Evolutionary conservation across 1,140 invertebrate genomes (phyloP).

Genomic region (Pogonognathellus flavescens): DNA sequence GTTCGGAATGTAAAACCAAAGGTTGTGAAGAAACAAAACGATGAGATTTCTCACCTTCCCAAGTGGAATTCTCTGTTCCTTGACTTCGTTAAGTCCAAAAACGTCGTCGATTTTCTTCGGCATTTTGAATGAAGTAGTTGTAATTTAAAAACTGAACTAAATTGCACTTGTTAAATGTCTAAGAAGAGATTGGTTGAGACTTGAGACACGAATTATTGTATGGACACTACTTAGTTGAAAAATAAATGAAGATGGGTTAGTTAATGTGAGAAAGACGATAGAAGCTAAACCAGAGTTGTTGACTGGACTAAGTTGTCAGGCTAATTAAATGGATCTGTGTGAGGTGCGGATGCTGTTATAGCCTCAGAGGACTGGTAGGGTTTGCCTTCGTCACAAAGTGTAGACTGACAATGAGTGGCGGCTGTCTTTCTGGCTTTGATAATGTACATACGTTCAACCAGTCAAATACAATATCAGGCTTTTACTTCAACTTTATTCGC

Average conservation of each 20-base stretch:
- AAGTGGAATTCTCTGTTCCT: conserved; percentile 69
- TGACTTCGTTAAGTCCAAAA: conserved; percentile 63
- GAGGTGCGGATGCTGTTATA: conserved; percentile 43
- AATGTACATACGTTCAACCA: not conserved
- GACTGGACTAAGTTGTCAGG: conserved; percentile 39
- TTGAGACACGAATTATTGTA: not conserved
- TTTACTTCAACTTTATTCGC: too few relatives aligned
- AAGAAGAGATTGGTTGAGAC: not conserved
- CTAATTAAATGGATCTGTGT: conserved; percentile 50
- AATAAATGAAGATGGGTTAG: not conserved
- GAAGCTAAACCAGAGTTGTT: conserved; percentile 28
- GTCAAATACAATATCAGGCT: not conserved
- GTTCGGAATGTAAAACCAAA: too few relatives aligned
- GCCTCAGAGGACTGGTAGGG: not conserved
- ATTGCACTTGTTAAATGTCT: not conserved
- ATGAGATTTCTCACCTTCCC: conserved; percentile 72
- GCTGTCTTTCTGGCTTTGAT: not conserved
- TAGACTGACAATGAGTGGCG: not conserved
- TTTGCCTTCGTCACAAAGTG: not conserved
- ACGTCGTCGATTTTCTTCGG: conserved; percentile 64
- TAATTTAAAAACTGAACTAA: not conserved
- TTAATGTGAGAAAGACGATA: conserved; percentile 4
- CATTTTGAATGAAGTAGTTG: conserved; percentile 53
- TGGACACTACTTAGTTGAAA: not conserved
- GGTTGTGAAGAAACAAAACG: too few relatives aligned